A percentile compares a stretch with the other conserved stretches of the same genome.
Conservation (phyloP, 2,797 vertebrate species). For the Danio tinwini region DNA sequence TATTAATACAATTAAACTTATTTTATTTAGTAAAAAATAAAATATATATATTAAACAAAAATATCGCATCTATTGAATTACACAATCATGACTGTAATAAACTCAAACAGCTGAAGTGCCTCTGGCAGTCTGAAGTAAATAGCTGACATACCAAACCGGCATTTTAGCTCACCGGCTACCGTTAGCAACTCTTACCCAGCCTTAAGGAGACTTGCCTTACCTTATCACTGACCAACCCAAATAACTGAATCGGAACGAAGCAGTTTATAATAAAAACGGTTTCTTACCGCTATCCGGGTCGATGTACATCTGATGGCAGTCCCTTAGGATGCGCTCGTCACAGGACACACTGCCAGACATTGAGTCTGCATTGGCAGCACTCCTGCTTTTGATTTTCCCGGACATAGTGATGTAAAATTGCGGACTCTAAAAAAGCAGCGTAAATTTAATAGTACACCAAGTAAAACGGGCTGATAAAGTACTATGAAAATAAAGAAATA, state of each 20-base stretch:
- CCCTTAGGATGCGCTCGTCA: constrained; percentile 83
- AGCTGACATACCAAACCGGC: constrained; percentile 1
- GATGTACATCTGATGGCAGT: constrained; percentile 83
- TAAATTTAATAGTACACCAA: background rate
- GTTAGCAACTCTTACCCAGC: background rate
- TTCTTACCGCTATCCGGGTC: constrained; percentile 73
- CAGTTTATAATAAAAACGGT: background rate
- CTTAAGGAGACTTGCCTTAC: background rate
- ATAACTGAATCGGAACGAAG: background rate
- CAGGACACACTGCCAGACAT: constrained; percentile 75
- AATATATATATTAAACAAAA: too few species aligned
- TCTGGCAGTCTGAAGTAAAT: background rate
- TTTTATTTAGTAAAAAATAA: background rate
- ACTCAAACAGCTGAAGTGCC: background rate
- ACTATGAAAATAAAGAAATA: background rate
- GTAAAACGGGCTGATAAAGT: background rate
- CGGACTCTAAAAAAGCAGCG: background rate
- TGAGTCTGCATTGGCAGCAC: constrained; percentile 78
- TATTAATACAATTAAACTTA: background rate
- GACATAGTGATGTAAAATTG: constrained; percentile 68
- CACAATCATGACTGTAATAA: background rate
- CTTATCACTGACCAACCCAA: background rate
- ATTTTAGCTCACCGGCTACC: constrained; percentile 18
- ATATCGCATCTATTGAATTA: background rate
- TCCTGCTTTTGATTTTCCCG: constrained; percentile 80